phyloP scores from a whole-genome alignment of 2,113 vertebrate species.

The Callopanchax toddi region DNA sequence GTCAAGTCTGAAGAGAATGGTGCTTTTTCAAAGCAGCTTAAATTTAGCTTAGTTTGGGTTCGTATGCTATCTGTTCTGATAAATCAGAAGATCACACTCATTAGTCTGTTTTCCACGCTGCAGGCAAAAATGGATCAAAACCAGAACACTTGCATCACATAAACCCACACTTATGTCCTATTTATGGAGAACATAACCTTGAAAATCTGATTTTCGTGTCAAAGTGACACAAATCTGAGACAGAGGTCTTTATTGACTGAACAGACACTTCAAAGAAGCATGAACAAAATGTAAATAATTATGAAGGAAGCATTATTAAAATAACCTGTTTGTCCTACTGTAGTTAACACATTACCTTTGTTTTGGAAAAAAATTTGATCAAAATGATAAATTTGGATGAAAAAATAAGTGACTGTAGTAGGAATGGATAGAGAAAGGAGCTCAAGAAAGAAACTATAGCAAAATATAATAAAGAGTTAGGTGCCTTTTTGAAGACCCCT shows the following conservation, averaged over 20 bases:
- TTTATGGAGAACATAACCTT: constrained; percentile 5
- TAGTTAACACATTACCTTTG: too few species aligned
- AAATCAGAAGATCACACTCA: constrained; percentile 10
- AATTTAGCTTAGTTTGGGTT: not conserved
- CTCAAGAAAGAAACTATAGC: too few species aligned
- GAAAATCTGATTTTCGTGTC: constrained; percentile 11
- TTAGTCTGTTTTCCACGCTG: constrained; percentile 31
- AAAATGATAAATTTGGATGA: too few species aligned
- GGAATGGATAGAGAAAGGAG: too few species aligned
- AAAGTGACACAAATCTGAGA: constrained; percentile 6
- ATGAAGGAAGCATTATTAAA: too few species aligned
- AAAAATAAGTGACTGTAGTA: too few species aligned
- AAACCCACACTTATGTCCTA: constrained; percentile 9
- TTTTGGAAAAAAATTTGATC: too few species aligned
- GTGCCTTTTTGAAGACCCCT: not conserved
- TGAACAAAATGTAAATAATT: too few species aligned
- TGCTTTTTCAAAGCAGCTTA: not conserved
- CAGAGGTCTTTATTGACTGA: too few species aligned
- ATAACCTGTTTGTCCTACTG: too few species aligned
- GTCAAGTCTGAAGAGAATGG: not conserved
- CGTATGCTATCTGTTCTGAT: not conserved
- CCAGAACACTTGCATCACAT: constrained; percentile 42
- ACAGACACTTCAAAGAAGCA: too few species aligned
- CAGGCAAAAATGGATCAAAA: constrained; percentile 42
- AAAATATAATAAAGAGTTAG: too few species aligned